A percentile compares a stretch with the other conserved stretches of the same genome.
Evolutionary conservation across 2,113 vertebrate genomes (phyloP).

Genomic region (Eidolon helvum): DNA sequence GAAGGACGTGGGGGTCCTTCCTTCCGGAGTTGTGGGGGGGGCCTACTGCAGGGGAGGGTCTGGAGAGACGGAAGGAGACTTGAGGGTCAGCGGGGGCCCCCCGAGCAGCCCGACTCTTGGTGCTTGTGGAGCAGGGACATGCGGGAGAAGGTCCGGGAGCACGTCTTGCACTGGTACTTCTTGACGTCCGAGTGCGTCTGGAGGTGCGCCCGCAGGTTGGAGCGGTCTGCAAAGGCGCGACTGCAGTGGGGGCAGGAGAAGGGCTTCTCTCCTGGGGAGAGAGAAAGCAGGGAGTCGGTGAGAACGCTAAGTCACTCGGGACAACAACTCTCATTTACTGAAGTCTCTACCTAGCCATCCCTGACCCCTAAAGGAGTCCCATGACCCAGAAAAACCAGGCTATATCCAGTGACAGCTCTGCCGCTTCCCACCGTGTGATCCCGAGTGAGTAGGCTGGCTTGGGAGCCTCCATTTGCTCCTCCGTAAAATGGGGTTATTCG

Average conservation of each 20-base stretch:
- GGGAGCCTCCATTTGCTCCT: background rate
- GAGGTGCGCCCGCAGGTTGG: conserved; percentile 97
- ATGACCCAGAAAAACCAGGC: background rate
- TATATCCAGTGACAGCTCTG: background rate
- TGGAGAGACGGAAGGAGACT: background rate
- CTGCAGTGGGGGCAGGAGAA: conserved; percentile 97
- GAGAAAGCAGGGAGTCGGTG: background rate
- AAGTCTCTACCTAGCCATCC: background rate
- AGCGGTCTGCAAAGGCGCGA: conserved; percentile 97
- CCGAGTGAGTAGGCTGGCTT: background rate
- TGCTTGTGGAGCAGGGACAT: conserved; percentile 99
- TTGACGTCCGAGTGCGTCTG: conserved; percentile 99
- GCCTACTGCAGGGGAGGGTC: background rate
- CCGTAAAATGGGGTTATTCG: background rate
- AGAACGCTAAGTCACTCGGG: background rate
- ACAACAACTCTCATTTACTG: background rate
- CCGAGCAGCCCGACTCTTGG: conserved; percentile 89
- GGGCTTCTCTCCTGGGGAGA: conserved; percentile 91
- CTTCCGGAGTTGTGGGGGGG: background rate
- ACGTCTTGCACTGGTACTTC: conserved; percentile 96
- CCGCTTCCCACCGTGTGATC: background rate
- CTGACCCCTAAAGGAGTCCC: background rate
- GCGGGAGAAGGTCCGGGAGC: conserved; percentile 97
- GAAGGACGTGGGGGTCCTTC: background rate
- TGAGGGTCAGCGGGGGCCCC: conserved; percentile 83